Evolutionary conservation across 2,113 vertebrate species (phyloP).

Genomic region (Ammodramus savannarum): DNA sequence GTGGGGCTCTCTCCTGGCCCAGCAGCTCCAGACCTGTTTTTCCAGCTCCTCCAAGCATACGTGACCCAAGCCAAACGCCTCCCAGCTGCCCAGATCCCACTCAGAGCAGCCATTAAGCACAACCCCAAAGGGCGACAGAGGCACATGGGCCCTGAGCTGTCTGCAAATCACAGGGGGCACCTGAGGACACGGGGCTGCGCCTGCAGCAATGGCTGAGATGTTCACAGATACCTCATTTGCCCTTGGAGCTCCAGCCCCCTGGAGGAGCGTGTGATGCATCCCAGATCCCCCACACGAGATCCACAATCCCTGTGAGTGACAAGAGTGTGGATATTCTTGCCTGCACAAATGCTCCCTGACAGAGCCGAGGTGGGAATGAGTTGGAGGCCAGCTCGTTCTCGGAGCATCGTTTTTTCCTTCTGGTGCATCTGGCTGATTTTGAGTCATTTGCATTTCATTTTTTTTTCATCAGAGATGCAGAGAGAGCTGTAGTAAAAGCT

Average conservation of each 20-base stretch:
- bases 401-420: background rate
- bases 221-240: constrained; percentile 23
- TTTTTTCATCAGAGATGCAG: background rate
- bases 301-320: background rate
- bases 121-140: background rate
- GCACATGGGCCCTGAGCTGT: background rate
- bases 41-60: constrained; percentile 37
- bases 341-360: constrained; percentile 10
- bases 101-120: background rate
- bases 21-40: constrained; percentile 53
- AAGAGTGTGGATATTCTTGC: constrained; percentile 35
- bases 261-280: background rate
- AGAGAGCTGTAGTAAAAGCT: background rate
- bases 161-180: constrained; percentile 1
- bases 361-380: constrained; percentile 29
- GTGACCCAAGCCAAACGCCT: constrained; percentile 24
- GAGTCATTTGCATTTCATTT: background rate
- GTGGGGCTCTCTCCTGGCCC: background rate
- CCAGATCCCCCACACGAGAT: constrained; percentile 35
- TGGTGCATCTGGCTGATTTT: background rate
- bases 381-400: constrained; percentile 8
- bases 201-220: background rate
- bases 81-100: background rate
- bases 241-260: constrained; percentile 27
- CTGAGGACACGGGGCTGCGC: constrained; percentile 7